Conservation (phyloP, 2,888 invertebrate genomes). For the Hirudinaria manillensis region DNA sequence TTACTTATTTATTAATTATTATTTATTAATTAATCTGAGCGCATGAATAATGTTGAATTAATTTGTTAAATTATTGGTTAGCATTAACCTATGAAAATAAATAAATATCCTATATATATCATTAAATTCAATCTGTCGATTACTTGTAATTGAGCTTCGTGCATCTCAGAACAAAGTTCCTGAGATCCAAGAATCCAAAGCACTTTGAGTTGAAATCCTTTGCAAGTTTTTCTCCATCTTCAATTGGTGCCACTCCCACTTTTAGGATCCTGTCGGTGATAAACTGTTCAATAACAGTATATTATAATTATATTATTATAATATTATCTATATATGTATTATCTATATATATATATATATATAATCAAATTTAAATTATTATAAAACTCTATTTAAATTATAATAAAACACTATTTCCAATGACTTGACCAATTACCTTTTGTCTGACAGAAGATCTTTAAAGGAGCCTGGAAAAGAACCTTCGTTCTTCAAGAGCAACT, state of each 20-base stretch:
- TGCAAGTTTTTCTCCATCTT: slow-evolving; percentile 66
- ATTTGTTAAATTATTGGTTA: not conserved
- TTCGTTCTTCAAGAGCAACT: slow-evolving; percentile 55
- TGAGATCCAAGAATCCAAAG: slow-evolving; percentile 63
- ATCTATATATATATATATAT: too few species aligned
- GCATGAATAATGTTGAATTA: too few species aligned
- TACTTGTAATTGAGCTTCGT: not conserved
- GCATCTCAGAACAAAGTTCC: slow-evolving; percentile 60
- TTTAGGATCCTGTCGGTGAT: slow-evolving; percentile 62
- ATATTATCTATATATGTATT: not conserved
- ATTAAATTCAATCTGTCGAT: too few species aligned
- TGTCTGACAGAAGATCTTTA: slow-evolving; percentile 51
- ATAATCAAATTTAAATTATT: not conserved
- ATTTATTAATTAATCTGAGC: too few species aligned
- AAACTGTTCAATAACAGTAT: slow-evolving; percentile 23
- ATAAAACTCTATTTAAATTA: not conserved
- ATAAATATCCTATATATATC: too few species aligned
- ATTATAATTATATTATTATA: not conserved
- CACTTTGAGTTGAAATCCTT: slow-evolving; percentile 64
- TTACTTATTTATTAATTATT: too few species aligned
- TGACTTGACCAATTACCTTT: slow-evolving; percentile 41
- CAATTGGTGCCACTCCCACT: slow-evolving; percentile 68
- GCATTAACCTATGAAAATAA: too few species aligned
- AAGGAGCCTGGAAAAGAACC: slow-evolving; percentile 58
- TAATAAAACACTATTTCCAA: not conserved